Conservation (phyloP, 2,113 vertebrate species). For the Charina bottae region DNA sequence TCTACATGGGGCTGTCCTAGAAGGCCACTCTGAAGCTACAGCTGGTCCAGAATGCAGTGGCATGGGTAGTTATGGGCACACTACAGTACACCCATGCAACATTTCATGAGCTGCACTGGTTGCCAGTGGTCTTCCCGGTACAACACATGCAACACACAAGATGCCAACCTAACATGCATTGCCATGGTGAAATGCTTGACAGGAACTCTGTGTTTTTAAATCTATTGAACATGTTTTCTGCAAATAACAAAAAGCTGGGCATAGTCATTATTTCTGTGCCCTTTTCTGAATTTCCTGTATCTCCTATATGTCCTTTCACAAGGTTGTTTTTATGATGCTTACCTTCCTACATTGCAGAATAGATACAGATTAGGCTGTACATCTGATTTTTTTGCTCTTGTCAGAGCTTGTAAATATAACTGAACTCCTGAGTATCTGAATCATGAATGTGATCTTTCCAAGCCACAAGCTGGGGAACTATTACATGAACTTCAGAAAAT, state of each 20-base stretch:
- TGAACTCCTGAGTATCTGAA: not conserved
- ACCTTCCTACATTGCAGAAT: not conserved
- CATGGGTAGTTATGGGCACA: not conserved
- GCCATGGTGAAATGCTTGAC: not conserved
- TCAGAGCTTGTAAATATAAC: constrained; percentile 15
- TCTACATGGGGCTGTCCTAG: not conserved
- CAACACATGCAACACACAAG: not conserved
- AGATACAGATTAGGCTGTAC: not conserved
- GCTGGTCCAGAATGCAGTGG: not conserved
- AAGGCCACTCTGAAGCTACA: not conserved
- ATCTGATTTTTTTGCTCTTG: constrained; percentile 10
- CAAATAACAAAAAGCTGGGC: not conserved
- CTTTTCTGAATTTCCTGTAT: not conserved
- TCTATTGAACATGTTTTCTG: not conserved
- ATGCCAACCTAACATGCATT: not conserved
- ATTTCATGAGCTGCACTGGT: not conserved
- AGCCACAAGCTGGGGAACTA: constrained; percentile 4
- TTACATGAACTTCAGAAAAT: constrained; percentile 24
- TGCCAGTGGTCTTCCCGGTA: not conserved
- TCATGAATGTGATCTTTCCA: constrained; percentile 24
- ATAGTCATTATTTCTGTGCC: not conserved
- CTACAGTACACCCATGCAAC: not conserved
- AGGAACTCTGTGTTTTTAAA: not conserved
- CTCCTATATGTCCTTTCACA: not conserved
- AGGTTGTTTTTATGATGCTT: not conserved